Evolutionary conservation across 2,113 vertebrate species (phyloP).

Genomic region (Morone saxatilis): DNA sequence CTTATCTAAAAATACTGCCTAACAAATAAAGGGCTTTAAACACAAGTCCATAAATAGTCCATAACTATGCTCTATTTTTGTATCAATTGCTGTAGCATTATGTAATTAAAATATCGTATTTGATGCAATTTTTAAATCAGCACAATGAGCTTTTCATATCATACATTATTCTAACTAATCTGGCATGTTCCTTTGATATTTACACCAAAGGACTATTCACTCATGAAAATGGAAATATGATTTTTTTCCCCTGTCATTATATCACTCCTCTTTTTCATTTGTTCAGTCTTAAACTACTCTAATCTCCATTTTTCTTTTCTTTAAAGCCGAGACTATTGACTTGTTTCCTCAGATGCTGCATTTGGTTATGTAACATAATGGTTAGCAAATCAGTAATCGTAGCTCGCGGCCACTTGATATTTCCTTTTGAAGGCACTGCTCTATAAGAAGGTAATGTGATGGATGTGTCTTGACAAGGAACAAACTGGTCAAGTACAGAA

Average conservation of each 20-base stretch:
- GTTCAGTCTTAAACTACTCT: not conserved
- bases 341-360: constrained; percentile 16
- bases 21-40: constrained; percentile 30
- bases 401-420: constrained; percentile 60
- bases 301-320: constrained; percentile 6
- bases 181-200: not conserved
- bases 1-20: constrained; percentile 52
- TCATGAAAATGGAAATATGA: not conserved
- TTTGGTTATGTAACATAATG: constrained; percentile 60
- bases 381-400: constrained; percentile 51
- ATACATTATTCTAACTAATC: constrained; percentile 8
- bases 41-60: constrained; percentile 33
- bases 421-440: constrained; percentile 53
- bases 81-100: constrained; percentile 2
- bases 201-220: not conserved
- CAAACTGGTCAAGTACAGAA: constrained; percentile 40
- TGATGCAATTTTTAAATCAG: not conserved
- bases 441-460: constrained; percentile 61
- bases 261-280: not conserved
- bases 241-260: not conserved
- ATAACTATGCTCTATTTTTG: constrained; percentile 27
- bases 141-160: not conserved
- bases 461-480: constrained; percentile 65
- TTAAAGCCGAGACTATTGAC: not conserved
- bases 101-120: constrained; percentile 3